Percentiles rank a stretch among this genome's conserved stretches.
phyloP scores from a whole-genome alignment of 1,140 invertebrate species.

The Drosophila arizonae region DNA sequence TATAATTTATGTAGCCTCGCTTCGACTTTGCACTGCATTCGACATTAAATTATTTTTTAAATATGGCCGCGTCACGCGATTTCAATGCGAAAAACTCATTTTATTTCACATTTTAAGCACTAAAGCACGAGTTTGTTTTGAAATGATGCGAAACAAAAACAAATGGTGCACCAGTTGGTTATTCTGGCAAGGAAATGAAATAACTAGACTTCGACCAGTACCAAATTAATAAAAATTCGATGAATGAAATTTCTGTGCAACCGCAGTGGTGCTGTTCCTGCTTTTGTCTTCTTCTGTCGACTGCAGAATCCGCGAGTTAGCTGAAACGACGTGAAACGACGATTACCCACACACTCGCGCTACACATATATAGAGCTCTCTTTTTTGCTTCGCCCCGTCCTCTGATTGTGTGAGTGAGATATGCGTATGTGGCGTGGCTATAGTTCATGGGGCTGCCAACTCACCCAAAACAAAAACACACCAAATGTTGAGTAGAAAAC shows the following conservation, averaged over 20 bases:
- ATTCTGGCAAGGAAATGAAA: conserved; percentile 70
- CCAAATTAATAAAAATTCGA: conserved; percentile 72
- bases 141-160: conserved; percentile 58
- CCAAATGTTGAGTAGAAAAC: conserved; percentile 25
- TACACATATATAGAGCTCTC: conserved; percentile 44
- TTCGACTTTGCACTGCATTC: conserved; percentile 44
- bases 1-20: conserved; percentile 59
- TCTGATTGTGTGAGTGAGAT: conserved; percentile 71
- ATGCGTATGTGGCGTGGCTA: conserved; percentile 60
- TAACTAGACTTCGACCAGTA: conserved; percentile 63
- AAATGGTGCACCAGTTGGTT: conserved; percentile 70
- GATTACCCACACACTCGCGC: conserved; percentile 38
- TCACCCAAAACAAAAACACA: conserved; percentile 8
- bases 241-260: conserved; percentile 69
- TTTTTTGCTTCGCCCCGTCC: conserved; percentile 37
- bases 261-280: conserved; percentile 60
- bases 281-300: conserved; percentile 79
- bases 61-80: conserved; percentile 77
- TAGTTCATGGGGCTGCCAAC: conserved; percentile 56
- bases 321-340: conserved; percentile 51
- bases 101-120: conserved; percentile 64
- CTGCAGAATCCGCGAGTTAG: conserved; percentile 54
- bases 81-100: conserved; percentile 34
- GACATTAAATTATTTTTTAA: conserved; percentile 63
- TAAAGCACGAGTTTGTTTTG: conserved; percentile 47